Evolutionary conservation across 2,113 vertebrate species (phyloP).

Genomic region (Chloebia gouldiae): DNA sequence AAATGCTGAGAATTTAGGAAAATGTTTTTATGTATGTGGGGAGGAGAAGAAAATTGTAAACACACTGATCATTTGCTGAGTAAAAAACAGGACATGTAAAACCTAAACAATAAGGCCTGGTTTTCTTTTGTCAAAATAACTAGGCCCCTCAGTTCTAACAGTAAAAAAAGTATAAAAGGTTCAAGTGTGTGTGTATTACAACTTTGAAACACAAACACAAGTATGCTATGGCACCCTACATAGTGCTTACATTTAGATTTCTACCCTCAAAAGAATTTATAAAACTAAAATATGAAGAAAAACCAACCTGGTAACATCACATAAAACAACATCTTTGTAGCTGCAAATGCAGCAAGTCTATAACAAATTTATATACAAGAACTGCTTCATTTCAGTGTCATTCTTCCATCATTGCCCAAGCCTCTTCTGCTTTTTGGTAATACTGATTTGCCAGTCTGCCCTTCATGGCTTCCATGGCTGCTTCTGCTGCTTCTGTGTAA

Average conservation of each 20-base stretch:
- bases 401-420: constrained; percentile 91
- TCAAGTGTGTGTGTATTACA: not conserved
- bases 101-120: not conserved
- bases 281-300: constrained; percentile 37
- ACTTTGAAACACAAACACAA: not conserved
- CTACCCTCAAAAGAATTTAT: not conserved
- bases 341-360: not conserved
- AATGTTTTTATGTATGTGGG: not conserved
- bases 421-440: constrained; percentile 94
- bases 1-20: not conserved
- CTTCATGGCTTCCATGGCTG: constrained; percentile 94
- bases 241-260: not conserved
- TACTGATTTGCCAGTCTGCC: constrained; percentile 92
- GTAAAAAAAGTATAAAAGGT: constrained; percentile 17
- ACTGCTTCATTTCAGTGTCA: constrained; percentile 1
- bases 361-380: constrained; percentile 11
- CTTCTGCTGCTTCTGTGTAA: constrained; percentile 93
- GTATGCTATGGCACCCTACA: not conserved
- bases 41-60: not conserved
- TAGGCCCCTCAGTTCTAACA: not conserved
- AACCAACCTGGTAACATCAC: not conserved
- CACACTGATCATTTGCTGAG: not conserved
- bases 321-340: constrained; percentile 46
- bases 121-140: not conserved
- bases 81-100: not conserved